Percentiles rank a stretch among this genome's conserved stretches.
These are phyloP conservation scores for Nothobranchius kuhntae DNA, from an alignment of 2,113 vertebrate genomes.

Conservation along the genomic window DNA sequence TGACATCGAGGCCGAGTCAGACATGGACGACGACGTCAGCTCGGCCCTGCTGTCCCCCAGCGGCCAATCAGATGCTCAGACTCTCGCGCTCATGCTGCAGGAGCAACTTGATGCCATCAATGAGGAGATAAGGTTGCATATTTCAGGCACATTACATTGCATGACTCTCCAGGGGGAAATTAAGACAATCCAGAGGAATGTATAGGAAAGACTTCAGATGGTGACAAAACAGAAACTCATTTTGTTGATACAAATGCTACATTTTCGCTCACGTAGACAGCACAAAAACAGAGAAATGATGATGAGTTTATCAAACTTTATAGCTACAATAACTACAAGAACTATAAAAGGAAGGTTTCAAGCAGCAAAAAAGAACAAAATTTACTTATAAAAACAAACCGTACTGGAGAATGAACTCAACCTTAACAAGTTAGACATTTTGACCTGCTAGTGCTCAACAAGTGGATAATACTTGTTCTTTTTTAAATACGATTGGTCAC, in stretches of 20 bases:
- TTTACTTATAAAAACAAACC: too few relatives aligned
- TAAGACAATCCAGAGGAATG: conserved; percentile 24
- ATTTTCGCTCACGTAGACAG: not conserved
- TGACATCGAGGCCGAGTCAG: conserved; percentile 88
- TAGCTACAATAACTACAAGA: too few relatives aligned
- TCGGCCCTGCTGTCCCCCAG: conserved; percentile 88
- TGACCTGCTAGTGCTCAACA: too few relatives aligned
- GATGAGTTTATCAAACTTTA: not conserved
- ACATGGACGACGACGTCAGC: conserved; percentile 90
- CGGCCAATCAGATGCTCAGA: conserved; percentile 93
- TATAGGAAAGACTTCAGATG: conserved; percentile 25
- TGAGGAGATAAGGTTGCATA: conserved; percentile 90
- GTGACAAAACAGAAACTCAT: conserved; percentile 3
- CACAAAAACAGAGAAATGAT: not conserved
- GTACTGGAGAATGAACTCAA: too few relatives aligned
- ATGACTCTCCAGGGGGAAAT: conserved; percentile 25
- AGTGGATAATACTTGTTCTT: too few relatives aligned
- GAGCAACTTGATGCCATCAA: conserved; percentile 98
- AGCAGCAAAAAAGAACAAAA: too few relatives aligned
- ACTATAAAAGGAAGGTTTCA: too few relatives aligned
- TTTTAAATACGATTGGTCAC: too few relatives aligned
- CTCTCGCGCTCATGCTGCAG: conserved; percentile 94
- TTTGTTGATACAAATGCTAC: conserved; percentile 6
- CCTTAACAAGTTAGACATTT: too few relatives aligned
- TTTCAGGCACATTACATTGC: conserved; percentile 31